Conservation (phyloP, 2,888 invertebrate genomes). For the Metallyticus violacea region DNA sequence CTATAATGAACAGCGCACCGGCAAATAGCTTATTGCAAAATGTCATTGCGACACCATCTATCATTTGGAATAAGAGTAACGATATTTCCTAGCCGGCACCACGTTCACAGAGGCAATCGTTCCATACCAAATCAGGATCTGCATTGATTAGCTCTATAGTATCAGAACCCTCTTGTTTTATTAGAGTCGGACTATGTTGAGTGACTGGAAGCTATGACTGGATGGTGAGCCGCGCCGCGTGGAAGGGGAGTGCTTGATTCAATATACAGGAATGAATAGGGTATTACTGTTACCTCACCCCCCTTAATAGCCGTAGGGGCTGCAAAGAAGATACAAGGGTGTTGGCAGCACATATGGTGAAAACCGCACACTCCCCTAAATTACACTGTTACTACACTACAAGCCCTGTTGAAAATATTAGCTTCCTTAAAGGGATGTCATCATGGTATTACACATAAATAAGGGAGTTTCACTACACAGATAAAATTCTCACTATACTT, state of each 20-base stretch:
- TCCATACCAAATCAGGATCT: not conserved
- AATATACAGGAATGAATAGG: constrained; percentile 13
- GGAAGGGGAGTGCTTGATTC: not conserved
- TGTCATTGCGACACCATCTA: constrained; percentile 6
- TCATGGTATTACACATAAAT: not conserved
- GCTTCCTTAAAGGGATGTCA: not conserved
- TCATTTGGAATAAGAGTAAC: not conserved
- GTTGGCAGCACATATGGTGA: not conserved
- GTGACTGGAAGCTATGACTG: too few species aligned
- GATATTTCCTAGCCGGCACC: not conserved
- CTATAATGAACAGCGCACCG: not conserved
- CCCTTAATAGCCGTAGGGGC: not conserved
- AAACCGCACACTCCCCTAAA: not conserved
- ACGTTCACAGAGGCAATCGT: not conserved
- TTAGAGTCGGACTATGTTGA: not conserved
- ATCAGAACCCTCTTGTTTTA: not conserved
- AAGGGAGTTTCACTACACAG: too few species aligned
- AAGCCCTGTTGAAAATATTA: not conserved
- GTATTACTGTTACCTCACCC: constrained; percentile 7
- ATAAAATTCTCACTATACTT: too few species aligned
- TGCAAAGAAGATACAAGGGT: not conserved
- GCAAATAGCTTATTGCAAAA: not conserved
- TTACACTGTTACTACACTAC: not conserved
- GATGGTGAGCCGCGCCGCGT: not conserved
- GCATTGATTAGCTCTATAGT: not conserved